Evolutionary conservation across 2,113 vertebrate genomes (phyloP), one percentile per base, ranked within the genome.

Genomic region (Ellobius talpinus): DNA sequence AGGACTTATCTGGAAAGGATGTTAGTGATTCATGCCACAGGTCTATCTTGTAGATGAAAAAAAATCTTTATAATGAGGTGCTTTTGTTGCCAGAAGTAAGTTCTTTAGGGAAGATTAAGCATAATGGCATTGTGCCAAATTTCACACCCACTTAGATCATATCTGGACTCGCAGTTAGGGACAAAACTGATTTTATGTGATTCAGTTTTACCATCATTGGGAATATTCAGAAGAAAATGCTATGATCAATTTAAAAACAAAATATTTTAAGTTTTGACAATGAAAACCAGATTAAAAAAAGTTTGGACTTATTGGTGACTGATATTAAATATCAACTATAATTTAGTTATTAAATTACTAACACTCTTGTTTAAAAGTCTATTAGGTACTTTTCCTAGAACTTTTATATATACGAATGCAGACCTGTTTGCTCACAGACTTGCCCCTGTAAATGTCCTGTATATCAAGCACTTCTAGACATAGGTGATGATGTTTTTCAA

Each of bases 141-240:
- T 94, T 97, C 92, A 96, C 94, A 96, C 73, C 90, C 74, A 77
- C 91, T 96, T 76, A 90, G 78, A 91, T 92, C 3, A 23, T 77
- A 93, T 92, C 95, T 96, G 58, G 17, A 85, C 50, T 84, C 92
- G 89, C 74, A 76, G 89, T 93, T 91, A 87, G n/a, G 91, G 78
- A 87, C 82, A 45, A 63, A 93, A 94, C 81, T 94, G 79, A 96
- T 96, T 97, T 95, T 95, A 89, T 91, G 10, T 33, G 73, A 89
- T 52, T 76, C 87, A 96, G 45, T 47, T 95, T 90, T 96, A 89
- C 74, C 87, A 89, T 74, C 87, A 55, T 31, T 45, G 70, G 95
- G 84, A 96, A 74, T 90, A 90, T 68, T 92, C 76, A 94, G 95
- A 91, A 92, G 87, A 94, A 97, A 94, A 87, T 11, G 84, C 26